A percentile compares a stretch with the other conserved stretches of the same genome.
Conservation (phyloP, 2,797 vertebrate species). For the Hippopotamyrus pictus region DNA sequence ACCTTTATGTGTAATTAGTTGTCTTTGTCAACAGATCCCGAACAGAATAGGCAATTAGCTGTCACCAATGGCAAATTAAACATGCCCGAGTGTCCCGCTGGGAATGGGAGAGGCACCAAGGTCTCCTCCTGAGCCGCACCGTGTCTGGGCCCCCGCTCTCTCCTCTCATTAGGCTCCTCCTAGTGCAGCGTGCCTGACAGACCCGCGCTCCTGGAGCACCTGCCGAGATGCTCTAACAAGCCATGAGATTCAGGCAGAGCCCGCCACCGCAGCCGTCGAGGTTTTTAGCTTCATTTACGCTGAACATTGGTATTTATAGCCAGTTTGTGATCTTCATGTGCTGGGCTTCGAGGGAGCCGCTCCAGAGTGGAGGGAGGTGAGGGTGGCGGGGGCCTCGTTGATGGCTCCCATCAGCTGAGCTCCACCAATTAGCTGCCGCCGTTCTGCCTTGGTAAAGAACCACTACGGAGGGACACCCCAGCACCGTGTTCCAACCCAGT, state of each 20-base stretch:
- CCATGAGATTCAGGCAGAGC: conserved; percentile 75
- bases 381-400: conserved; percentile 63
- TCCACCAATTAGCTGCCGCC: conserved; percentile 66
- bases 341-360: conserved; percentile 59
- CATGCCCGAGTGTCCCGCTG: conserved; percentile 71
- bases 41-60: conserved; percentile 91
- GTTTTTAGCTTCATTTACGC: conserved; percentile 72
- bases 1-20: conserved; percentile 93
- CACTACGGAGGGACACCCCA: conserved; percentile 56
- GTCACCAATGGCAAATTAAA: conserved; percentile 89
- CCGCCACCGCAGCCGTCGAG: conserved; percentile 57
- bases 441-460: conserved; percentile 66
- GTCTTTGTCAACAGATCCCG: conserved; percentile 89
- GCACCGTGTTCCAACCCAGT: conserved; percentile 50
- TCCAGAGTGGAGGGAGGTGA: conserved; percentile 47
- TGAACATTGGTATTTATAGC: conserved; percentile 75
- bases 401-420: conserved; percentile 63
- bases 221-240: conserved; percentile 75
- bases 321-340: conserved; percentile 71
- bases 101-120: conserved; percentile 62
- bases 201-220: conserved; percentile 64
- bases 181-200: conserved; percentile 72
- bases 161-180: conserved; percentile 82
- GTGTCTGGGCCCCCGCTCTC: conserved; percentile 35
- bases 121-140: conserved; percentile 25